Conservation (phyloP, 2,113 vertebrate species). For the Equus quagga region DNA sequence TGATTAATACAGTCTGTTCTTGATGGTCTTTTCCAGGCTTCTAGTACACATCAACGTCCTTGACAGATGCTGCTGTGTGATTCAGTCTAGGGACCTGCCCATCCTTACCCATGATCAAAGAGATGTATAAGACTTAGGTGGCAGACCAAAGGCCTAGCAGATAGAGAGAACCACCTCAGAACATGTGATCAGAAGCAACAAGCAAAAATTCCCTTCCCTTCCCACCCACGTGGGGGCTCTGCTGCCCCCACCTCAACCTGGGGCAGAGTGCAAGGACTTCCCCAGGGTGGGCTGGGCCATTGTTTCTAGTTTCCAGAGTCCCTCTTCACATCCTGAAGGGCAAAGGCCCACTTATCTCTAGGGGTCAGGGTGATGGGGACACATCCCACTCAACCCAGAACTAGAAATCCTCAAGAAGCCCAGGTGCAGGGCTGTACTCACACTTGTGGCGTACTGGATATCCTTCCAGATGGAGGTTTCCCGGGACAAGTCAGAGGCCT, state of each 20-base stretch:
- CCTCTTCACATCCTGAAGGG: not conserved
- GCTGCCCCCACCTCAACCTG: not conserved
- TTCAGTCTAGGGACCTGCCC: not conserved
- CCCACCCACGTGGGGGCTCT: not conserved
- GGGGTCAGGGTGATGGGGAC: accelerated
- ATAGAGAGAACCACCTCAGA: not conserved
- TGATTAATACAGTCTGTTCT: not conserved
- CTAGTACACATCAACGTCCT: not conserved
- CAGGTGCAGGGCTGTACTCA: conserved; percentile 81
- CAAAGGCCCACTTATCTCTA: not conserved
- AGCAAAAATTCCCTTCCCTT: not conserved
- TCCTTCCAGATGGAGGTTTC: conserved; percentile 93
- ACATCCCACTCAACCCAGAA: not conserved
- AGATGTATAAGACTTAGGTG: not conserved
- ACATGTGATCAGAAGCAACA: not conserved
- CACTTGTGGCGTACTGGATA: conserved; percentile 91
- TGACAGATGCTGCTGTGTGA: not conserved
- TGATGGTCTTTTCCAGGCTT: not conserved
- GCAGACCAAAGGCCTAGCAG: not conserved
- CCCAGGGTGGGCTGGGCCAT: not conserved
- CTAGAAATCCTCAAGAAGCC: not conserved
- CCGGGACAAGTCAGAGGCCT: conserved; percentile 90
- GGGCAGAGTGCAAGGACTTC: not conserved
- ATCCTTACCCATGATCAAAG: not conserved
- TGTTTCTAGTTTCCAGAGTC: not conserved